A percentile compares a stretch with the other conserved stretches of the same genome.
Conservation (phyloP, 2,888 invertebrate genomes). For the Nephrotoma guestfalica region DNA sequence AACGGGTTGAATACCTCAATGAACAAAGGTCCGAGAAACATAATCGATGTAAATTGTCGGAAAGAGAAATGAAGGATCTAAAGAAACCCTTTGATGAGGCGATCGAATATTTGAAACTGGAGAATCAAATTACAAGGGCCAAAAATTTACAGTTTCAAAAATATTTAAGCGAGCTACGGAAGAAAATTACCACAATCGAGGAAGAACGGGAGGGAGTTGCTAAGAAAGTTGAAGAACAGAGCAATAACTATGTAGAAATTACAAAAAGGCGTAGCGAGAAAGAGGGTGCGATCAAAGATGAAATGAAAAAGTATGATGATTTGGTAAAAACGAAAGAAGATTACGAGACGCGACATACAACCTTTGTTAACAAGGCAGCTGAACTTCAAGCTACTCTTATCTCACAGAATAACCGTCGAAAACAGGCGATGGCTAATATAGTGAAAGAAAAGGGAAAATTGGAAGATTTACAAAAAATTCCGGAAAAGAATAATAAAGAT, state of each 20-base stretch:
- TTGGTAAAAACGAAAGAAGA: conserved; percentile 43
- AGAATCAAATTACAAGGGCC: conserved; percentile 56
- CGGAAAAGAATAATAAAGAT: conserved; percentile 58
- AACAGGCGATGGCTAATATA: conserved; percentile 53
- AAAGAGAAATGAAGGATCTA: conserved; percentile 64
- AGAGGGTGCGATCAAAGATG: conserved; percentile 24
- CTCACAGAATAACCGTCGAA: conserved; percentile 55
- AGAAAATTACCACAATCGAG: conserved; percentile 43
- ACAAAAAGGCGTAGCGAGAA: conserved; percentile 35
- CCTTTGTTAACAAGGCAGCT: conserved; percentile 49
- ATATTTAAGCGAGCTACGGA: conserved; percentile 44
- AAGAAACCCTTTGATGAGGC: conserved; percentile 67
- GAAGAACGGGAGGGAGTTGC: conserved; percentile 45
- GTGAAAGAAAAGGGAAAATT: conserved; percentile 52
- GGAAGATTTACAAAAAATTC: conserved; percentile 43
- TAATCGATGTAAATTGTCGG: conserved; percentile 68
- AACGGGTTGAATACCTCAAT: conserved; percentile 56
- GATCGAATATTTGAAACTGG: conserved; percentile 57
- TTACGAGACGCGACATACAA: conserved; percentile 43
- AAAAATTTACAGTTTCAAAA: conserved; percentile 60
- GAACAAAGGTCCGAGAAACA: conserved; percentile 69
- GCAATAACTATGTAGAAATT: conserved; percentile 19
- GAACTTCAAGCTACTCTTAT: conserved; percentile 49
- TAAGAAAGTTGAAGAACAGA: conserved; percentile 35
- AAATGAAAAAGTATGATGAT: conserved; percentile 37